Percentiles rank a stretch among this genome's conserved stretches.
Evolutionary conservation across 2,113 vertebrate species (phyloP).

Genomic region (Nibea albiflora): DNA sequence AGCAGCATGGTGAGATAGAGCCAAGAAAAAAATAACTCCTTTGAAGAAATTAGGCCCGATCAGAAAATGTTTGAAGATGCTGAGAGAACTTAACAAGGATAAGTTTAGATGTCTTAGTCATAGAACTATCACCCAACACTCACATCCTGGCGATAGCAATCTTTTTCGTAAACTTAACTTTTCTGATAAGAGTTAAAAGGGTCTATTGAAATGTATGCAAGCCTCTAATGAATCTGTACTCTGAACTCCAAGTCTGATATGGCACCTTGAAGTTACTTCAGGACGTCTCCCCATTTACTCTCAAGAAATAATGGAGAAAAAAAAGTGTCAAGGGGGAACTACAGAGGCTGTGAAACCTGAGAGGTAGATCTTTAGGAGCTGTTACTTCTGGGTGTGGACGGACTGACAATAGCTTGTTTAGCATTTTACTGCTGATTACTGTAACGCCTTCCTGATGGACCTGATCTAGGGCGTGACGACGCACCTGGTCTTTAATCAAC

Average conservation of each 20-base stretch:
- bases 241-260: conserved; percentile 19
- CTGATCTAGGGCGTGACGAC: no score
- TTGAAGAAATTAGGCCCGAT: conserved; percentile 11
- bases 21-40: not conserved
- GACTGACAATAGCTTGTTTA: no score
- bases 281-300: not conserved
- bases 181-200: conserved; percentile 29
- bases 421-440: no score
- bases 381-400: no score
- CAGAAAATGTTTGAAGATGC: not conserved
- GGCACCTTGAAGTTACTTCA: conserved; percentile 2
- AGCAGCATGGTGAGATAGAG: not conserved
- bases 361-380: no score
- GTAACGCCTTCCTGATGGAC: no score
- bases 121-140: not conserved
- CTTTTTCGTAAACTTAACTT: conserved; percentile 10
- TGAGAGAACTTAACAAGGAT: not conserved
- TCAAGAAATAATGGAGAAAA: not conserved
- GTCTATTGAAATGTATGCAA: conserved; percentile 13
- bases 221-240: conserved; percentile 13
- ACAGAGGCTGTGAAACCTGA: no score
- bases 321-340: not conserved
- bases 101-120: not conserved
- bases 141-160: not conserved
- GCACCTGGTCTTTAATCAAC: no score